Evolutionary conservation across 2,113 vertebrate genomes (phyloP), one percentile per base, ranked within the genome.

Genomic region (Delphinus delphis): DNA sequence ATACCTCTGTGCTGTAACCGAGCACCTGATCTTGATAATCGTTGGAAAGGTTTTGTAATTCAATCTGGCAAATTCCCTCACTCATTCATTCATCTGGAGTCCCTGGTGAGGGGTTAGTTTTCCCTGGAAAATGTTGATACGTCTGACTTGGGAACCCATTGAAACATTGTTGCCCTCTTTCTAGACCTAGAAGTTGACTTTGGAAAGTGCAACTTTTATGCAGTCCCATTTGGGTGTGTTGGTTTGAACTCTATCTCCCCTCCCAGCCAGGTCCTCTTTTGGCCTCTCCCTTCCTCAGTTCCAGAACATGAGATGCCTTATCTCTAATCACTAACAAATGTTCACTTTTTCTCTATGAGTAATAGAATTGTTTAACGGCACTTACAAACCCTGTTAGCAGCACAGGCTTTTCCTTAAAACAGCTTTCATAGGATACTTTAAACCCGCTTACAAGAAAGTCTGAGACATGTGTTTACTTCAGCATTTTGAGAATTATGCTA

Each of bases 291-390:
- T 96, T 62, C 91, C 82, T 83, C 47, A 83, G 90, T 44, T 68
- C 79, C 93, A 71, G 81, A 89, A 77, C 63, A 14, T 8, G 93
- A 97, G 88, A 90, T 96, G 90, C 33, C 86, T 97, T 98, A 97
- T 97, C 96, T 95, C 53, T 97, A 96, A 97, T 96, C 81, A 97
- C 94, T 97, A 96, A 97, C 96, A 97, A 97, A 97, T 96, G 93
- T 97, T 95, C 96, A 26, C 71, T 90, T 96, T 96, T 92, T 85
- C 81, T 73, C 41, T 82, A 6, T 91, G 91, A 95, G 89, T 84
- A 95, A 95, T 88, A 90, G 92, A 92, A 92, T 92, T 95, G 84
- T 90, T 90, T 86, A 60, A 94, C 95, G 88, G 44, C 84, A 68
- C 70, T 97, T 85, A 84, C 68, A 88, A 90, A 79, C 88, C 87